Evolutionary conservation across 2,797 vertebrate species (phyloP).

Genomic region (Spizella passerina): DNA sequence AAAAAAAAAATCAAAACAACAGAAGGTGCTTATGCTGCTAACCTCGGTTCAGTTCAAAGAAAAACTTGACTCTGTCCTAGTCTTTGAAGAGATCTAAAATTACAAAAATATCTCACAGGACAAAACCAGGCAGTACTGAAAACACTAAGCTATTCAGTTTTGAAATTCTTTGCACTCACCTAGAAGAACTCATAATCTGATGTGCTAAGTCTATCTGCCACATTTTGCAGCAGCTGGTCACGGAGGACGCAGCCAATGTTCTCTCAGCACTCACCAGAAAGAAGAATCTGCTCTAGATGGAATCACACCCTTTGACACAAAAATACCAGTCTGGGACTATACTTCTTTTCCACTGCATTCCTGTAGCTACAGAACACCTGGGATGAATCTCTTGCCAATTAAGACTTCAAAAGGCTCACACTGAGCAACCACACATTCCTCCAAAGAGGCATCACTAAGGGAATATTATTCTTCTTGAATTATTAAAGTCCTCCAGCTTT

Average conservation of each 20-base stretch:
- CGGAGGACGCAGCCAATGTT: background rate
- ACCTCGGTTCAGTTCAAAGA: background rate
- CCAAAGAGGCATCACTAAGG: background rate
- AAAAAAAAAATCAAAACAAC: background rate
- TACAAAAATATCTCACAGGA: background rate
- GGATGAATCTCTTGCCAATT: background rate
- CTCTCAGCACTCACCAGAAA: background rate
- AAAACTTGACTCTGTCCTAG: background rate
- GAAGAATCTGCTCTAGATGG: background rate
- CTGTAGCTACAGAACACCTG: background rate
- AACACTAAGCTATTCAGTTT: background rate
- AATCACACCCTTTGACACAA: background rate
- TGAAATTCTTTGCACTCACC: background rate
- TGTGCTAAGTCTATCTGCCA: background rate
- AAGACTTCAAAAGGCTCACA: constrained; percentile 24
- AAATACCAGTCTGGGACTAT: background rate
- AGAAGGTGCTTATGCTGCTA: background rate
- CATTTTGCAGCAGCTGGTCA: background rate
- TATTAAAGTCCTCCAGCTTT: constrained; percentile 22
- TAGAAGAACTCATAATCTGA: background rate
- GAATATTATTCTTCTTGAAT: constrained; percentile 19
- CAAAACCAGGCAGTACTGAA: background rate
- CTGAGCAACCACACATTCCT: background rate
- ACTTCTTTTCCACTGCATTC: background rate
- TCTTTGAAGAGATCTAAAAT: background rate